phyloP scores from a whole-genome alignment of 1,140 invertebrate genomes.

The Cydia strobilella region DNA sequence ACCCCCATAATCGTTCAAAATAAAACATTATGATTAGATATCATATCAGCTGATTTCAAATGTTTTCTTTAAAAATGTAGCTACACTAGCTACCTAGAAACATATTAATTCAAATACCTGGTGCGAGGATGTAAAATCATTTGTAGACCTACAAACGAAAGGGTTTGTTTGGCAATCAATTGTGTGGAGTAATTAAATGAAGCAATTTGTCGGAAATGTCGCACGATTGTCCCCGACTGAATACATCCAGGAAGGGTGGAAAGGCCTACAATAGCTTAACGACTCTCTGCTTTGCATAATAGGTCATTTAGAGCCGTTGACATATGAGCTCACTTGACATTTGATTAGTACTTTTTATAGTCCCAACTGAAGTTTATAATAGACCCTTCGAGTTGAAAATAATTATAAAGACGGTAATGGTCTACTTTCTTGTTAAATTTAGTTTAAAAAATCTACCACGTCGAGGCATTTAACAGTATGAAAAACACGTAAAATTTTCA shows the following conservation, averaged over 20 bases:
- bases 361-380: neutral
- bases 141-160: neutral
- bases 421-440: neutral
- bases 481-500: neutral
- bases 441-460: neutral
- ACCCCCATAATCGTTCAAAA: too few species aligned
- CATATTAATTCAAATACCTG: too few species aligned
- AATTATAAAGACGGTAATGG: neutral
- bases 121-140: neutral
- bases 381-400: conserved; percentile 1
- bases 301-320: conserved; percentile 22
- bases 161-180: conserved; percentile 14
- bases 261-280: neutral
- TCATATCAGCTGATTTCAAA: too few species aligned
- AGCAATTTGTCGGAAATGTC: conserved; percentile 18
- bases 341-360: conserved; percentile 9
- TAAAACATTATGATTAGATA: too few species aligned
- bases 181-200: conserved; percentile 18
- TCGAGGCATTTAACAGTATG: neutral
- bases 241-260: conserved; percentile 12
- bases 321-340: conserved; percentile 18
- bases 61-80: too few species aligned
- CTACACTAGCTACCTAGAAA: too few species aligned
- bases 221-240: conserved; percentile 12
- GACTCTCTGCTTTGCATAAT: conserved; percentile 13